Conservation (phyloP, 2,797 vertebrate genomes). For the Chelidonichthys spinosus region DNA sequence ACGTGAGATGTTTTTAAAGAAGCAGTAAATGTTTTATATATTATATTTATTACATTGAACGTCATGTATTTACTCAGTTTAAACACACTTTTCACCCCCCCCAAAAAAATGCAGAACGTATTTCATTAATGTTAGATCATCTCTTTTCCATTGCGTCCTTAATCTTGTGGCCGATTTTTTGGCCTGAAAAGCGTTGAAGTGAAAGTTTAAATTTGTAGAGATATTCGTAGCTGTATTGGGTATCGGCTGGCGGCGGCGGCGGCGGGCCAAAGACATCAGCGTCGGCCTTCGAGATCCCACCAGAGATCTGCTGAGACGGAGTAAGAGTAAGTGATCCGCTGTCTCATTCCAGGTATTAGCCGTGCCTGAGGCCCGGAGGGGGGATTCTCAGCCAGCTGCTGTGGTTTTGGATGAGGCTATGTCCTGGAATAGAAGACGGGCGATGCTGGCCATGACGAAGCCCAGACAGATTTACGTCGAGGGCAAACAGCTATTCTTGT, state of each 20-base stretch:
- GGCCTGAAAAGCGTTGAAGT: constrained; percentile 27
- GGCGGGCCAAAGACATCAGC: constrained; percentile 47
- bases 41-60: no score
- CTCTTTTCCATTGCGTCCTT: constrained; percentile 38
- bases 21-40: no score
- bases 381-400: constrained; percentile 70
- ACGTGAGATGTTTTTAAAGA: no score
- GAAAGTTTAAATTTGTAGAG: constrained; percentile 40
- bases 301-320: constrained; percentile 55
- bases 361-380: constrained; percentile 49
- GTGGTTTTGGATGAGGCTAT: constrained; percentile 68
- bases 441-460: constrained; percentile 48
- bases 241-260: constrained; percentile 35
- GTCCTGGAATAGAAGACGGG: constrained; percentile 57
- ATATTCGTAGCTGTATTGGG: constrained; percentile 30
- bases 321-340: constrained; percentile 51
- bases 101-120: constrained; percentile 5
- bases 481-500: constrained; percentile 59
- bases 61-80: no score
- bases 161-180: constrained; percentile 53
- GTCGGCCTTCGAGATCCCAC: constrained; percentile 56
- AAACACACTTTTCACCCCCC: no score
- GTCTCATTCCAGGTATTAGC: constrained; percentile 70
- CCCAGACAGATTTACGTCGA: constrained; percentile 58
- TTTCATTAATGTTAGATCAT: constrained; percentile 50